Percentiles rank a stretch among this genome's conserved stretches.
These are phyloP conservation scores for Cassiopea xamachana DNA, from an alignment of 30 jellyfish, hydroid and myxozoan species.

Conservation along the genomic window DNA sequence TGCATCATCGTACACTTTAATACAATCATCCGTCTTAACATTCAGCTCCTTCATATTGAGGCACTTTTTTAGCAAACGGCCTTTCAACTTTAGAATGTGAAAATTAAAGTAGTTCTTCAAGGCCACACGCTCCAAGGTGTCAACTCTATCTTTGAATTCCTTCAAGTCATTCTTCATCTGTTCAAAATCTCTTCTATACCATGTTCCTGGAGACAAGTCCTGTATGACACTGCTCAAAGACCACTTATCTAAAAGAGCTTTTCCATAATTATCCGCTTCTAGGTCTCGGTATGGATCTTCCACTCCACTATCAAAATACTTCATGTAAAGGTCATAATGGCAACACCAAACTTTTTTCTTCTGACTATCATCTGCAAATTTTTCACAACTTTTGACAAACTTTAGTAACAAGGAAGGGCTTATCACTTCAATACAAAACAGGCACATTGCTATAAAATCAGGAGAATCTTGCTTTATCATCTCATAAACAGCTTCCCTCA, in stretches of 20 bases:
- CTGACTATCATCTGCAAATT: background rate
- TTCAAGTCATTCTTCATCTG: background rate
- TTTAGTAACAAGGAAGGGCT: too few relatives aligned
- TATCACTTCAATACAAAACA: conserved; percentile 18
- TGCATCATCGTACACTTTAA: background rate
- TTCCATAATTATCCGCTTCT: conserved; percentile 2
- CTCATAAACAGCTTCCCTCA: background rate
- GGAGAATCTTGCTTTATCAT: background rate
- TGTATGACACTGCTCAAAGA: background rate
- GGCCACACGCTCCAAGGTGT: background rate
- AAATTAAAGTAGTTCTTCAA: background rate
- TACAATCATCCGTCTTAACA: conserved; percentile 7
- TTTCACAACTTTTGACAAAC: conserved; percentile 26
- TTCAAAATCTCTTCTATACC: background rate
- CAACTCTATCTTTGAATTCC: background rate
- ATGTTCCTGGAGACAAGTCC: background rate
- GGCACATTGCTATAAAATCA: conserved; percentile 19
- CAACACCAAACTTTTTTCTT: conserved; percentile 29
- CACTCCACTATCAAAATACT: background rate
- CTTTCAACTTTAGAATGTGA: conserved; percentile 1
- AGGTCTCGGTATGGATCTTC: background rate
- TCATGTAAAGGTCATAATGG: conserved; percentile 8
- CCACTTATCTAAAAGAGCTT: conserved; percentile 9
- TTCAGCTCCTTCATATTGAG: background rate
- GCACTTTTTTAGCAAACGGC: background rate